Evolutionary conservation across 2,888 invertebrate genomes (phyloP).

Genomic region (Parnassius glacialis): DNA sequence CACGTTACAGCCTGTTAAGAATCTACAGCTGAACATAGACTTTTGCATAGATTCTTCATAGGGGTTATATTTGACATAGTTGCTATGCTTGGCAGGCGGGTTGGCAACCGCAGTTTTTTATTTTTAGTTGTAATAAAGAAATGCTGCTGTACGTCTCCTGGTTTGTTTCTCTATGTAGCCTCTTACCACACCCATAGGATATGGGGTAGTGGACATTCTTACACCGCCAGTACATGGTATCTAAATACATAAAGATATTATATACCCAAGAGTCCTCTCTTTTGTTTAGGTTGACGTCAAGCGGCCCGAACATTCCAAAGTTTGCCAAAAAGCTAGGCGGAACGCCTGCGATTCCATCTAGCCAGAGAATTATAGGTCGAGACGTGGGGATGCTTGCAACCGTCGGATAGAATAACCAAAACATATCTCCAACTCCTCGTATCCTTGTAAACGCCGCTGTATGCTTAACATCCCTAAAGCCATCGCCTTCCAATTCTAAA

Average conservation of each 20-base stretch:
- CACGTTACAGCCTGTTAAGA: too few relatives aligned
- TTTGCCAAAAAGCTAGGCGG: conserved; percentile 92
- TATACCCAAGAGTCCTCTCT: conserved; percentile 87
- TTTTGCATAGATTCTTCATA: too few relatives aligned
- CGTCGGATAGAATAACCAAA: conserved; percentile 93
- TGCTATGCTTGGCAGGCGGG: too few relatives aligned
- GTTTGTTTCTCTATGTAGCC: too few relatives aligned
- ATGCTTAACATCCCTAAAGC: conserved; percentile 82
- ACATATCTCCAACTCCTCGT: conserved; percentile 86
- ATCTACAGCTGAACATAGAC: too few relatives aligned
- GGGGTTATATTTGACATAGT: too few relatives aligned
- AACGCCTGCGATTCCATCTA: conserved; percentile 92
- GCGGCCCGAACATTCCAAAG: conserved; percentile 90
- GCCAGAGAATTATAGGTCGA: conserved; percentile 89
- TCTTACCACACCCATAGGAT: too few relatives aligned
- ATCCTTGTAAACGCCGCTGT: conserved; percentile 89
- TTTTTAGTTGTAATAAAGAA: too few relatives aligned
- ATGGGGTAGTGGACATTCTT: too few relatives aligned
- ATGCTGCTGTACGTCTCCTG: too few relatives aligned
- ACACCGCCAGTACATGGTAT: too few relatives aligned
- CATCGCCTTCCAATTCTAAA: conserved; percentile 52
- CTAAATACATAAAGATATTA: not conserved
- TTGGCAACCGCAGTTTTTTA: too few relatives aligned
- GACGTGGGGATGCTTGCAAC: conserved; percentile 73
- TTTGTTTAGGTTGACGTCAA: conserved; percentile 82